Conservation (phyloP, 1,140 invertebrate genomes). For the Drosophila repleta region DNA sequence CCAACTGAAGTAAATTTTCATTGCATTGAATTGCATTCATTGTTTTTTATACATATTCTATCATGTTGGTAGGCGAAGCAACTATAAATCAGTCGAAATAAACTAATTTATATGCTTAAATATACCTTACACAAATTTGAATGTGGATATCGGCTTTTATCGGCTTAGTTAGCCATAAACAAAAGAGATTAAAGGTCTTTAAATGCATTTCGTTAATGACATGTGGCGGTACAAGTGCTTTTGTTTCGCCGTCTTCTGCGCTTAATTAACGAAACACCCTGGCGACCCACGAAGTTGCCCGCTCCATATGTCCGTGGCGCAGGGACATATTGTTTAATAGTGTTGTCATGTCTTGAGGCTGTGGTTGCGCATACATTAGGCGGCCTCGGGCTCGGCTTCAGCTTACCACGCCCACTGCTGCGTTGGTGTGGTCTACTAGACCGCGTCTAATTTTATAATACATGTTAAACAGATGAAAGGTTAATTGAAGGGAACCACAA, state of each 20-base stretch:
- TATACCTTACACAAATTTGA: not conserved
- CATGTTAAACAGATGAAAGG: conserved; percentile 82
- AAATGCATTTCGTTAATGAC: conserved; percentile 13
- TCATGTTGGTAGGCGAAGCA: no score
- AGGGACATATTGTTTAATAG: conserved; percentile 73
- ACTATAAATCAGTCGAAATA: no score
- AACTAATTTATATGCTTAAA: no score
- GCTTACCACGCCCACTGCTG: conserved; percentile 17
- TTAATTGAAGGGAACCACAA: conserved; percentile 81
- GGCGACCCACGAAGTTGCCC: conserved; percentile 16
- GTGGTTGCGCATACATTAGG: conserved; percentile 78
- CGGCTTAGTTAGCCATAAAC: conserved; percentile 4
- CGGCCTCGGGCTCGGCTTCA: conserved; percentile 19
- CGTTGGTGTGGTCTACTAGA: conserved; percentile 62
- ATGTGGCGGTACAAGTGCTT: conserved; percentile 1
- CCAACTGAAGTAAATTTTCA: no score
- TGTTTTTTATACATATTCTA: no score
- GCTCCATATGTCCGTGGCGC: conserved; percentile 10
- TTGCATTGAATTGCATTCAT: no score
- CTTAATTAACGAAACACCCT: conserved; percentile 43
- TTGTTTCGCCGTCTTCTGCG: conserved; percentile 6
- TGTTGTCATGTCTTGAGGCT: conserved; percentile 80
- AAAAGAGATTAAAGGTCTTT: not conserved
- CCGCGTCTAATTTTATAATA: conserved; percentile 82
- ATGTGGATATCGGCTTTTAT: not conserved